Base-by-base conservation (phyloP, 1,140 invertebrate species). In the Drosophila nannoptera region DNA sequence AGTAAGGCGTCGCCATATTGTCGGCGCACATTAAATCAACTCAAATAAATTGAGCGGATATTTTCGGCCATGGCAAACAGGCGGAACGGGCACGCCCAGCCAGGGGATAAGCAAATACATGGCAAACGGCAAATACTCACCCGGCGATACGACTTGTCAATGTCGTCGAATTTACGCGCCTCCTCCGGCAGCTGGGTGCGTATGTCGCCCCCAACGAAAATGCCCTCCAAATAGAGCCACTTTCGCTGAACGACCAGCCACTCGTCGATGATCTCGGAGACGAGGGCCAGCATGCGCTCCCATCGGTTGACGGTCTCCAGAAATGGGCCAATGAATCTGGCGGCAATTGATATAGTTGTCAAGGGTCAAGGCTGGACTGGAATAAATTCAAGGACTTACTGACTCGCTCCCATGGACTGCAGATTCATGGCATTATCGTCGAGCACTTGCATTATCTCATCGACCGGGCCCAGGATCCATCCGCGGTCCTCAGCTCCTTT, bases 141-240 rank as follows among this genome's bases (percentile, higher is more conserved):
- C 90, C 93, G 93, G 77, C 93, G 93, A 90, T 95, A 97, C 2
- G 91, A 87, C 84, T 92, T 94, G 83, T 97, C 96, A 78, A 97
- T 95, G 65, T 95, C 92, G 87, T 97, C 96, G 90, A 98, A 98
- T 88, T 95, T 96, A 78, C 93, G 93, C 0, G 96, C 95, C 87
- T 97, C 96, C 12, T 97, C 95, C 0, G 96, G 96, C 52, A 98
- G 89, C 78, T 97, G 96, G 0, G 92, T 83, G 54, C 96, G 91
- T 60, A 98, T 97, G 86, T 97, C 96, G 9, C 94, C 95, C 2
- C 95, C 95, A 5, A 97, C 93, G 87, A 97, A 98, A 46, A 98
- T 97, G 0, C 96, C 96, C 87, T 97, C 96, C 59, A 98, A 90
- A 84, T 97, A 96, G 63, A 97, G 91, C 96, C 96, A 98, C 88